Evolutionary conservation across 2,797 vertebrate species (phyloP).

Genomic region (Ambastaia sidthimunki): DNA sequence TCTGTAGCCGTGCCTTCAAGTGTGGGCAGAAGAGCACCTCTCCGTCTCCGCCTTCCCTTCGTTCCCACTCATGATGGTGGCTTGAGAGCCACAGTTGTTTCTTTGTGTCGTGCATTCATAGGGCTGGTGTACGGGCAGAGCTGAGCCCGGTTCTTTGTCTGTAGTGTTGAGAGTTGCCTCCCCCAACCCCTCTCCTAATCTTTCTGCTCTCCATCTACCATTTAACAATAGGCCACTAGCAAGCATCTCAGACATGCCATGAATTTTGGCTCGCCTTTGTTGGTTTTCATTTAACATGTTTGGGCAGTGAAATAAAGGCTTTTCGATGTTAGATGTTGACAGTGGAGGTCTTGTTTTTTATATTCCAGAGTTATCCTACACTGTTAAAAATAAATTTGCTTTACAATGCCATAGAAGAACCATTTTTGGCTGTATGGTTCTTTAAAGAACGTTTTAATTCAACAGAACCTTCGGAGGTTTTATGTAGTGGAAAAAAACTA

Average conservation of each 20-base stretch:
- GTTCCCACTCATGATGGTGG: slow-evolving; percentile 39
- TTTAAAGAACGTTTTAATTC: no score
- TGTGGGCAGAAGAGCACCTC: slow-evolving; percentile 61
- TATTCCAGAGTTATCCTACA: background rate
- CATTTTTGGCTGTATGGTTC: no score
- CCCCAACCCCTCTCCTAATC: slow-evolving; percentile 62
- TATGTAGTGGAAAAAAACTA: no score
- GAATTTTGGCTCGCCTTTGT: slow-evolving; percentile 70
- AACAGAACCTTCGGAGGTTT: no score
- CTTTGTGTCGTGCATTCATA: slow-evolving; percentile 74
- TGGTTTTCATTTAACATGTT: slow-evolving; percentile 63
- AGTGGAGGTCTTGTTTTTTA: slow-evolving; percentile 40
- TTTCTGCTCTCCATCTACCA: slow-evolving; percentile 69
- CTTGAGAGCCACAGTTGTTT: slow-evolving; percentile 65
- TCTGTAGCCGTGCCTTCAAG: slow-evolving; percentile 60
- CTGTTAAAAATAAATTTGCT: no score
- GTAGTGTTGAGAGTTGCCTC: slow-evolving; percentile 65
- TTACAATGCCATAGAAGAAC: no score
- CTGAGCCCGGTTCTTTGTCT: slow-evolving; percentile 53
- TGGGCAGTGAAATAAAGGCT: slow-evolving; percentile 60
- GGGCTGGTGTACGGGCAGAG: slow-evolving; percentile 54
- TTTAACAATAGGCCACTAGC: slow-evolving; percentile 73
- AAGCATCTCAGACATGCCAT: slow-evolving; percentile 74
- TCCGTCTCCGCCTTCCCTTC: slow-evolving; percentile 36
- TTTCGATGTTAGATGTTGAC: slow-evolving; percentile 57